phyloP scores from a whole-genome alignment of 2,113 vertebrate species.

The Manacus vitellinus region DNA sequence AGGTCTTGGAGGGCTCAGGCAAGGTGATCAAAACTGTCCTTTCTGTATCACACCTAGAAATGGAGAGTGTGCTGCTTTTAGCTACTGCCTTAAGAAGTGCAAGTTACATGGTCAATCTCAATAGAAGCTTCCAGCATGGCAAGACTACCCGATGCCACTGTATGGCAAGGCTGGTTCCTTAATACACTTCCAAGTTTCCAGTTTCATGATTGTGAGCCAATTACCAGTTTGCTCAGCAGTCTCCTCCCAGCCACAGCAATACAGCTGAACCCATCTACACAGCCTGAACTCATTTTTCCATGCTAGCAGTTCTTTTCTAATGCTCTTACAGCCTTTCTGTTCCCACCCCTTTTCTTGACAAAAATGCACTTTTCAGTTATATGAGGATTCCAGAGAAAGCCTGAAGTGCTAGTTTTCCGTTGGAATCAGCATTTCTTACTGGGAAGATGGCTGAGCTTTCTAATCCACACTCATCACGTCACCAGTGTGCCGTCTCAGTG shows the following conservation, averaged over 20 bases:
- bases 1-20: not conserved
- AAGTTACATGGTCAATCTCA: not conserved
- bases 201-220: not conserved
- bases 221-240: not conserved
- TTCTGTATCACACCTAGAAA: not conserved
- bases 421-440: conserved; percentile 56
- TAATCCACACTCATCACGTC: conserved; percentile 9
- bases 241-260: conserved; percentile 45
- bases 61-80: not conserved
- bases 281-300: conserved; percentile 51
- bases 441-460: conserved; percentile 56
- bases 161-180: not conserved
- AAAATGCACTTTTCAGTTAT: conserved; percentile 63
- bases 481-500: not conserved
- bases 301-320: conserved; percentile 55
- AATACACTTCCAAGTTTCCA: not conserved
- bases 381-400: conserved; percentile 35
- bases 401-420: conserved; percentile 56
- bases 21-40: not conserved
- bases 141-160: not conserved
- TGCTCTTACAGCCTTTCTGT: conserved; percentile 38
- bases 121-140: not conserved
- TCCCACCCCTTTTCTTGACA: not conserved
- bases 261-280: conserved; percentile 7
- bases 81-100: not conserved